Evolutionary conservation across 2,888 invertebrate genomes (phyloP).

Genomic region (Drosophila colorata): DNA sequence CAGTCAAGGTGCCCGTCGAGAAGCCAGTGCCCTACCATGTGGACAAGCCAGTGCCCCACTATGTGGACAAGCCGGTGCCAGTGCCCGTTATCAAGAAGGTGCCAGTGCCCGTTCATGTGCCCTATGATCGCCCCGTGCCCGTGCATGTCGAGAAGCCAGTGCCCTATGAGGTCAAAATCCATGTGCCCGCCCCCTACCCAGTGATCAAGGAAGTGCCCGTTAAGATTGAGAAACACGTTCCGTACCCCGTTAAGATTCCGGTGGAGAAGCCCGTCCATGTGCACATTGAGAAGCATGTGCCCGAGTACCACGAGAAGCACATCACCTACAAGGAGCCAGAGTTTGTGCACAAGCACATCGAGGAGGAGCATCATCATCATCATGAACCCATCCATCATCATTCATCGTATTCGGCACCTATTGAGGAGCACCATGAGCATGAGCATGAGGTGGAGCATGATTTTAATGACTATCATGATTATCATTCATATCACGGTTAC

Average conservation of each 20-base stretch:
- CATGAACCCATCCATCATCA: slow-evolving; percentile 76
- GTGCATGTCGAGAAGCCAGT: slow-evolving; percentile 91
- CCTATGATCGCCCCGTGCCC: slow-evolving; percentile 88
- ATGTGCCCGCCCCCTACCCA: slow-evolving; percentile 89
- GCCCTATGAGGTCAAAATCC: slow-evolving; percentile 91
- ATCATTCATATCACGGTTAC: slow-evolving; percentile 73
- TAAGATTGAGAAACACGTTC: slow-evolving; percentile 89
- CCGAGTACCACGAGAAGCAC: slow-evolving; percentile 87
- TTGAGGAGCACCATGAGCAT: slow-evolving; percentile 74
- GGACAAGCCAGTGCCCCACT: slow-evolving; percentile 89
- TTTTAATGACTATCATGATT: slow-evolving; percentile 82
- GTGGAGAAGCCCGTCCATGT: slow-evolving; percentile 90
- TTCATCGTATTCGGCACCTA: slow-evolving; percentile 65
- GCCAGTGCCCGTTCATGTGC: slow-evolving; percentile 89
- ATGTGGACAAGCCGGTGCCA: slow-evolving; percentile 87
- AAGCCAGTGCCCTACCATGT: slow-evolving; percentile 89
- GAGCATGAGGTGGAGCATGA: slow-evolving; percentile 84
- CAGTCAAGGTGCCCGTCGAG: slow-evolving; percentile 89
- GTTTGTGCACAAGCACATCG: slow-evolving; percentile 87
- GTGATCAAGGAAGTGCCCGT: slow-evolving; percentile 89
- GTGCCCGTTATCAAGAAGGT: slow-evolving; percentile 88
- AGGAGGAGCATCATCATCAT: slow-evolving; percentile 82
- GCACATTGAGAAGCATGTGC: slow-evolving; percentile 91
- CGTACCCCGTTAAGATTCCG: slow-evolving; percentile 89
- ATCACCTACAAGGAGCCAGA: slow-evolving; percentile 91